Base-by-base conservation (phyloP, 1,140 invertebrate species). In the Dinothrombium tinctorium region DNA sequence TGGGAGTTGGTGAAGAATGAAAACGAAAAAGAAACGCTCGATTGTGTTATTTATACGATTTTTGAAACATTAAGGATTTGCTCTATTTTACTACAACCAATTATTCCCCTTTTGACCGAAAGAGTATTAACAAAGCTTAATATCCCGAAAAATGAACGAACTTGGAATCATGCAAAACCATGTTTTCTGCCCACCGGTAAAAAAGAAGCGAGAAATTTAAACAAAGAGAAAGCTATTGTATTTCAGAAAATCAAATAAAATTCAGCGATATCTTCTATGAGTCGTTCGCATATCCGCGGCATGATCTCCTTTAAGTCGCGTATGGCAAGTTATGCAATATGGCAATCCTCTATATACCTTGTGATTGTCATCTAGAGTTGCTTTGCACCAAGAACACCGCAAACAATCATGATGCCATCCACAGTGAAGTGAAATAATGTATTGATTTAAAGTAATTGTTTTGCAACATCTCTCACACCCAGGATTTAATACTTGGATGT, bases 51-150 rank as follows among this genome's bases (percentile, higher is more conserved):
- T 40, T 73, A 77, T 51, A 53, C 94, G 12, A 71, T 74, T 32
- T 62, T 94, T 55, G 87, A 95, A 62, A 72, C 72, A 2, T 56
- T 83, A 17, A 66, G 83, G 51, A 68, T 83, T 21, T 68, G 68
- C 49, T 71, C 68, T 19, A 70, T 90, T 42, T 64, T 81, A 17
- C 58, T 92, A 17, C 70, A 74, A 50, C 89, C 90, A 1, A 69
- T 95, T 22, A 67, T 86, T 37, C 90, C 90, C 9, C 62, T 63
- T 35, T 53, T 87, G 42, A 56, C 69, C 1, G 52, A 53, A 11
- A 64, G 61, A 46, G 38, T 64, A 12, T 58, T 89, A 40, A 49
- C 56, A n/a, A 54, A 54, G 46, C 43, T 65, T n/a, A 54, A 53
- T 21, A 50, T 63, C 11, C n/a, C 23, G 23, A 3, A 14, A 15